phyloP scores from a whole-genome alignment of 2,888 invertebrate genomes.

The Panopea generosa region DNA sequence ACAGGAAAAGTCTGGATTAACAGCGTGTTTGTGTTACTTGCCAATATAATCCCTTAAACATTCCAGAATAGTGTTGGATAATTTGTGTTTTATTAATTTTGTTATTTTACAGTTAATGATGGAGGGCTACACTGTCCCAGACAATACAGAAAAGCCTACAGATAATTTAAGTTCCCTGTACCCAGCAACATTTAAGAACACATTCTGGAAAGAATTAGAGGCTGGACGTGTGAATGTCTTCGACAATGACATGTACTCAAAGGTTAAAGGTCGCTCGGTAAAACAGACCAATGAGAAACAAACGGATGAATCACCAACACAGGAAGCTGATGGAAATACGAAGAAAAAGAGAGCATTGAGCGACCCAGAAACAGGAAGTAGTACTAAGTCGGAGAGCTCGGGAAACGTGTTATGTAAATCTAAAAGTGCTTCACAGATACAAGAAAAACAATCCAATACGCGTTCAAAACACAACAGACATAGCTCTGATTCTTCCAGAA shows the following conservation, averaged over 20 bases:
- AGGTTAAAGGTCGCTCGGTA: slow-evolving; percentile 77
- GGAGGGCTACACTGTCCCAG: slow-evolving; percentile 58
- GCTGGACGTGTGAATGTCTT: slow-evolving; percentile 83
- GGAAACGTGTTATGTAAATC: too few relatives aligned
- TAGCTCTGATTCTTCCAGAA: too few relatives aligned
- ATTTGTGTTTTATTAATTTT: too few relatives aligned
- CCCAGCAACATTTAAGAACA: slow-evolving; percentile 79
- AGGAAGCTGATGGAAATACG: slow-evolving; percentile 14
- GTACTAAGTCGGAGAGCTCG: too few relatives aligned
- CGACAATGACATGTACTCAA: slow-evolving; percentile 84
- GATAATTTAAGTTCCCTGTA: slow-evolving; percentile 44
- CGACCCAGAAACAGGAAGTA: too few relatives aligned
- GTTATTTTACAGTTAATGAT: slow-evolving; percentile 64
- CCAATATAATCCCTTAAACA: too few relatives aligned
- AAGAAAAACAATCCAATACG: too few relatives aligned
- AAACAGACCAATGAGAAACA: slow-evolving; percentile 5
- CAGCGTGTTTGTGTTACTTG: too few relatives aligned
- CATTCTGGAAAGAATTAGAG: slow-evolving; percentile 84
- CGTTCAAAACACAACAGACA: too few relatives aligned
- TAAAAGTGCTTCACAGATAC: too few relatives aligned
- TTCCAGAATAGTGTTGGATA: too few relatives aligned
- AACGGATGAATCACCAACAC: slow-evolving; percentile 9
- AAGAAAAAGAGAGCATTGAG: slow-evolving; percentile 12
- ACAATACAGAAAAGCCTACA: slow-evolving; percentile 38
- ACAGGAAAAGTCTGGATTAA: too few relatives aligned